A percentile compares a stretch with the other conserved stretches of the same genome.
These are phyloP conservation scores for Drosophila flavopinicola DNA, from an alignment of 2,888 invertebrate species.

Conservation along the genomic window DNA sequence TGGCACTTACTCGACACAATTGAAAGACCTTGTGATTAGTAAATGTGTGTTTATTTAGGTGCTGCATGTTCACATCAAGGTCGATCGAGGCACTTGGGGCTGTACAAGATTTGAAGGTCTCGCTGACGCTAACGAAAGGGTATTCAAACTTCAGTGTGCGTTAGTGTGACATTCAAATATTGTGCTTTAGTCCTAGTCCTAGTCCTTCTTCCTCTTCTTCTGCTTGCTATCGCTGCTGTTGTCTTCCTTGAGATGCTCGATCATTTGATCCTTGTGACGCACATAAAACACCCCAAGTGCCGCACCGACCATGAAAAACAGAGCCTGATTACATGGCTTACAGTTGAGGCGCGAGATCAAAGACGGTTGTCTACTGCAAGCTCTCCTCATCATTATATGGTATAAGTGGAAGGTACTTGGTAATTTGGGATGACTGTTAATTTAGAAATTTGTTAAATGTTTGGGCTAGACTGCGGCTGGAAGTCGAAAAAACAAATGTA, in stretches of 20 bases:
- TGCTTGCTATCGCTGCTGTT: not conserved
- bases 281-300: not conserved
- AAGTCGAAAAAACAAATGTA: not conserved
- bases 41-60: too few relatives aligned
- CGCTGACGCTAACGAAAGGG: too few relatives aligned
- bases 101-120: not conserved
- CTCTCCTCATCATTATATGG: not conserved
- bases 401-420: not conserved
- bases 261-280: not conserved
- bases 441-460: too few relatives aligned
- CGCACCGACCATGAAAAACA: not conserved
- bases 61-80: too few relatives aligned
- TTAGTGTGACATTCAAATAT: too few relatives aligned
- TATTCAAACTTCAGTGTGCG: too few relatives aligned
- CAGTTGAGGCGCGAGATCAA: not conserved
- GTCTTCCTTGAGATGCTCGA: not conserved
- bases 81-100: too few relatives aligned
- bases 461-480: too few relatives aligned
- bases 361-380: not conserved
- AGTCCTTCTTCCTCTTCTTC: not conserved
- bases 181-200: not conserved
- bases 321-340: conserved; percentile 2
- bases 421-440: too few relatives aligned
- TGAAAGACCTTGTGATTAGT: too few relatives aligned
- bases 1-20: too few relatives aligned